Evolutionary conservation across 2,113 vertebrate genomes (phyloP).

Genomic region (Isichthys henryi): DNA sequence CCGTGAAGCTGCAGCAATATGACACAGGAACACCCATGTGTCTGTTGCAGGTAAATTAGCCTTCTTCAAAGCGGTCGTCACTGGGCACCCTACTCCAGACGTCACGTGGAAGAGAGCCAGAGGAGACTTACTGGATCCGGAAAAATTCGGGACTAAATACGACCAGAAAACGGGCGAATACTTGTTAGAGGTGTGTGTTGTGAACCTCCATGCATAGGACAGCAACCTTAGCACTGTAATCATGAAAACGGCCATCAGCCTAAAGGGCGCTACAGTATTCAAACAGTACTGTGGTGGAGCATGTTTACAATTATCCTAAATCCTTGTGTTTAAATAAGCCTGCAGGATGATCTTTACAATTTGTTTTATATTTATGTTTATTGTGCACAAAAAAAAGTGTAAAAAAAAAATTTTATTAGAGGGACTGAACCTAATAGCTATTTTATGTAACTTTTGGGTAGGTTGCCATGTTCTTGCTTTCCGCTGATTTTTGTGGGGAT

Average conservation of each 20-base stretch:
- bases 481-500: background rate
- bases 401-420: too few species aligned
- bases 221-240: background rate
- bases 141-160: constrained; percentile 62
- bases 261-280: background rate
- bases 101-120: constrained; percentile 64
- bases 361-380: too few species aligned
- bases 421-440: background rate
- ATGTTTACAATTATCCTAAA: background rate
- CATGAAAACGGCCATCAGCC: background rate
- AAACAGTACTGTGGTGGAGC: background rate
- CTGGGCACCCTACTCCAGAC: constrained; percentile 65
- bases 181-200: constrained; percentile 62
- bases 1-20: background rate
- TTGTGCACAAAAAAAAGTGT: background rate
- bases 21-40: background rate
- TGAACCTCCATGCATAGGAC: background rate
- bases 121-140: constrained; percentile 50
- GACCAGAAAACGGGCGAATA: constrained; percentile 53
- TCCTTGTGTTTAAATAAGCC: background rate
- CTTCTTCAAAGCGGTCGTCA: constrained; percentile 66
- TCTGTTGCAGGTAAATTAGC: constrained; percentile 63
- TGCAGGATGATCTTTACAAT: background rate
- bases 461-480: background rate
- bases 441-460: background rate